Base-by-base conservation (phyloP, 2,888 invertebrate species). In the Drosophila testacea region DNA sequence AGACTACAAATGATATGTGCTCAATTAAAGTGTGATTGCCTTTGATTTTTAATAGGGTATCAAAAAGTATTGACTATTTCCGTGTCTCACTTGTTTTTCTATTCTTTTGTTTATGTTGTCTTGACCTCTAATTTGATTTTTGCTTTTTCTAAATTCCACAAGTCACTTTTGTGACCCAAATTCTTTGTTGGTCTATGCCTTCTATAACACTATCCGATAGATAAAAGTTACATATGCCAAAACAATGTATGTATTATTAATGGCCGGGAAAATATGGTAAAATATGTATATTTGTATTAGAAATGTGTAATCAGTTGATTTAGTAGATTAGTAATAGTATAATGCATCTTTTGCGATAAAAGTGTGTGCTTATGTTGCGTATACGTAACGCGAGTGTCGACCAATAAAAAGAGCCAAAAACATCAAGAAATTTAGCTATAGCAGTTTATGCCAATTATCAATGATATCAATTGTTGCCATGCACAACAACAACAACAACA, bases 401-500 rank as follows among this genome's bases (percentile, higher is more conserved):
- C 42, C 13, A 42, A 57, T 56, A 57, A 47, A 60, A 56, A 55
- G 46, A 28, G 44, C 11, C 11, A 47, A 34, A 6, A 13, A 50
- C 11, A 50, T 7, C 6, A 39, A 46, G 22, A 22, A 57, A 46
- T n/a, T 32, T 38, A 30, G 59, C 42, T 66, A 56, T 48, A 57
- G 52, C 68, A 54, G 81, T 72, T 81, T 83, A 79, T 79, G 79
- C 70, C 77, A 82, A 82, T 84, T 84, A 84, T 47, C 47, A 57
- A 36, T 84, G 79, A 79, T 82, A 81, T 76, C 69, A 83, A 84
- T 67, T 79, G 84, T 84, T 79, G 77, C 70, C 38, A 79, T 77
- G 79, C n/a, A 47, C n/a, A 34, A 52, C 77, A 60, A 66, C 66
- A 46, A 41, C 32, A 57, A 47, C n/a, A 13, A 11, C n/a, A 34